A percentile compares a stretch with the other conserved stretches of the same genome.
These are phyloP conservation scores for Pandemis cinnamomeana DNA, from an alignment of 2,888 invertebrate genomes.

Conservation along the genomic window DNA sequence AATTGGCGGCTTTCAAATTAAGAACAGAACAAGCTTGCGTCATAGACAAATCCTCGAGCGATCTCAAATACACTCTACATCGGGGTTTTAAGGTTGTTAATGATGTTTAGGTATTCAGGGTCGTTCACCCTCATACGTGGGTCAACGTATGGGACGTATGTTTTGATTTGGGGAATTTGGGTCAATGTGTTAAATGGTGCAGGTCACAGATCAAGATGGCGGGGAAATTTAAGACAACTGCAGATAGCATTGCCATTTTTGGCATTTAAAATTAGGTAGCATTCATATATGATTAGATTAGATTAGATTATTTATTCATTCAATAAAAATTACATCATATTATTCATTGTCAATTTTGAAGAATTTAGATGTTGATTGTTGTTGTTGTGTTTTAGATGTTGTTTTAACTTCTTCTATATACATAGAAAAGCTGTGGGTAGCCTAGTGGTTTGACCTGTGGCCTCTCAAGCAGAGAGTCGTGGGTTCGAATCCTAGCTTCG, in stretches of 20 bases:
- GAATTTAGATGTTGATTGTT: too few relatives aligned
- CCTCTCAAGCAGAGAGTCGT: too few relatives aligned
- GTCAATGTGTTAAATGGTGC: constrained; percentile 44
- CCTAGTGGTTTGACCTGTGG: too few relatives aligned
- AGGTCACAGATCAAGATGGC: constrained; percentile 11
- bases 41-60: constrained; percentile 4
- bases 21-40: constrained; percentile 6
- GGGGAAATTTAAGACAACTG: background rate
- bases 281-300: too few relatives aligned
- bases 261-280: background rate
- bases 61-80: constrained; percentile 46
- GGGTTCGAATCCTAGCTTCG: too few relatives aligned
- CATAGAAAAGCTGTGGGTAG: too few relatives aligned
- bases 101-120: constrained; percentile 51
- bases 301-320: too few relatives aligned
- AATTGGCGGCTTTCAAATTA: constrained; percentile 5
- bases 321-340: too few relatives aligned
- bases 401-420: too few relatives aligned
- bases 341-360: too few relatives aligned
- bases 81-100: constrained; percentile 47
- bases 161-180: constrained; percentile 48
- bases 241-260: background rate
- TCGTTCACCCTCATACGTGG: constrained; percentile 71
- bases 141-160: constrained; percentile 60
- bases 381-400: too few relatives aligned